Percentiles rank a stretch among this genome's conserved stretches.
Conservation (phyloP, 2,797 vertebrate species). For the Xiphorhynchus erythropygius region DNA sequence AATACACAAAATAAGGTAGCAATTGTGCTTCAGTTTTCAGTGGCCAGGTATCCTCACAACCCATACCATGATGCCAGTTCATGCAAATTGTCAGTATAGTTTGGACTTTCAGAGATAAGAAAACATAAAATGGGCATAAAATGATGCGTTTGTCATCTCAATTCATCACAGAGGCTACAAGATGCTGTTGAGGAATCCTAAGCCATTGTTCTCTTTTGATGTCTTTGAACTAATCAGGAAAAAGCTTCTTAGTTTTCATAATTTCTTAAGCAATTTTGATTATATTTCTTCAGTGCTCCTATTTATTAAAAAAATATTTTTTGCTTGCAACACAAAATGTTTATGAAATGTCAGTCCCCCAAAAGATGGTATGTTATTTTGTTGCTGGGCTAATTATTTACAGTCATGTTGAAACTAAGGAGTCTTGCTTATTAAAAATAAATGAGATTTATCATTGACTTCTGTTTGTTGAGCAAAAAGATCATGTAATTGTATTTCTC, state of each 20-base stretch:
- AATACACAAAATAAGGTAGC: neutral
- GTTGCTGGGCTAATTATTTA: conserved; percentile 1
- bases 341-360: neutral
- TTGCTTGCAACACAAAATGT: neutral
- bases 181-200: neutral
- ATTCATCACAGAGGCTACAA: neutral
- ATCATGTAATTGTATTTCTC: neutral
- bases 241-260: neutral
- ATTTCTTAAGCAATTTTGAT: conserved; percentile 11
- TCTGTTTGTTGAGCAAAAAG: conserved; percentile 12
- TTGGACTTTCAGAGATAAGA: neutral
- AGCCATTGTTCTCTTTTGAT: neutral
- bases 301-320: neutral
- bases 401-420: conserved; percentile 9
- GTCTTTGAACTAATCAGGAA: neutral
- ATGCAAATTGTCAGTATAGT: neutral
- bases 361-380: neutral
- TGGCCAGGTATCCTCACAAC: neutral
- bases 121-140: neutral
- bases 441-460: conserved; percentile 7
- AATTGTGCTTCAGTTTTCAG: neutral
- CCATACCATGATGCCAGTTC: neutral
- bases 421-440: conserved; percentile 28
- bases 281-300: neutral
- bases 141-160: neutral